Evolutionary conservation across 2,113 vertebrate species (phyloP), one percentile per base, ranked within the genome.

Genomic region (Poeciliopsis occidentalis): DNA sequence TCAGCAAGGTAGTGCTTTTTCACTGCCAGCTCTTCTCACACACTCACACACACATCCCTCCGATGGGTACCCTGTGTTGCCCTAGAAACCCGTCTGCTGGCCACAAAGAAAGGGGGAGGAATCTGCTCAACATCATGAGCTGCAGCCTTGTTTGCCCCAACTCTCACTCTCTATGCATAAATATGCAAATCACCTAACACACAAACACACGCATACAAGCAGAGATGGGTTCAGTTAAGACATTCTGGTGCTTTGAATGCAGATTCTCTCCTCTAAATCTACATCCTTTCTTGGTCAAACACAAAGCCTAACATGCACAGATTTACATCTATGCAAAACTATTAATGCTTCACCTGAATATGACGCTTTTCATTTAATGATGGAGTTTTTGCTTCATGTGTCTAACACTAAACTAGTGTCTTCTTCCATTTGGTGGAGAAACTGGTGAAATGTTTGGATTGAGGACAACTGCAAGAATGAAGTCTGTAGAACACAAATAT

Each of bases 1-100:
- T 8, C 51, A 54, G 7, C 15, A 54, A 54, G 51, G 51, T 54
- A 19, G 51, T n/a, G 51, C 24, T 54, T 24, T 22, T 22, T 54
- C 51, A n/a, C 51, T 54, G 51, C 51, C 51, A 54, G 51, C 22
- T 57, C 51, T n/a, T 57, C 24, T 6, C 51, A 29, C 82, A 62
- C 70, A 54, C 76, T 63, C 64, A 69, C 94, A 15, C 13, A 69
- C 94, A 62, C 37, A 61, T 66, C n/a, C 67, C 60, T 76, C 63
- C 95, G 96, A 96, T 96, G 95, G 96, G 95, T 96, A 94, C 95
- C 24, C 51, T 57, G 91, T 93, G 95, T 97, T 96, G 93, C 95
- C 94, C 94, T 97, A 95, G 96, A 90, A 94, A 97, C 83, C 0
- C 2, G 39, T 39, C 44, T 32, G 60, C 24, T 92, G 92, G 69